phyloP scores from a whole-genome alignment of 2,797 vertebrate genomes.

The Diplodus puntazzo region DNA sequence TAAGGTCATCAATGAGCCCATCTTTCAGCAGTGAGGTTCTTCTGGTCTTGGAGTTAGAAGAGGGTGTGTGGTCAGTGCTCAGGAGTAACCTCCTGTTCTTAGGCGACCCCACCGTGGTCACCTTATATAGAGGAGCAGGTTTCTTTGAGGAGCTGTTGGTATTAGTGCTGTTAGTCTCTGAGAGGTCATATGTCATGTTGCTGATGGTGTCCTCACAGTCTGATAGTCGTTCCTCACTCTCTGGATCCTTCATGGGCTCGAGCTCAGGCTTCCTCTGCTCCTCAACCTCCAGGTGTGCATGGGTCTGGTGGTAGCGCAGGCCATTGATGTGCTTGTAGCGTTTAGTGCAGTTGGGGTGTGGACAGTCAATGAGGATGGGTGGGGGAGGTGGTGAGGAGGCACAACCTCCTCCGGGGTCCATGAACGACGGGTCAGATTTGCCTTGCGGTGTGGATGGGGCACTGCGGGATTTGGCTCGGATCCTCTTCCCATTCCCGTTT shows the following conservation, averaged over 20 bases:
- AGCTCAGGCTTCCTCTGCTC: constrained; percentile 91
- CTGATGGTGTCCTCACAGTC: constrained; percentile 93
- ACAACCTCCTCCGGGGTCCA: constrained; percentile 92
- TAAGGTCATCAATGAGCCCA: constrained; percentile 90
- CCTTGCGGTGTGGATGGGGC: constrained; percentile 96
- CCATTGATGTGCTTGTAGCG: constrained; percentile 99
- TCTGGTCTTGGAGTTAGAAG: constrained; percentile 88
- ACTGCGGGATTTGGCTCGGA: constrained; percentile 96
- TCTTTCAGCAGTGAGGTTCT: constrained; percentile 94
- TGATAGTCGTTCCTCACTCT: constrained; percentile 93
- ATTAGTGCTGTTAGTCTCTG: constrained; percentile 84
- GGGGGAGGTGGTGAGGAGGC: constrained; percentile 88
- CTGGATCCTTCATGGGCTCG: constrained; percentile 90
- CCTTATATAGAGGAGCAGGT: constrained; percentile 88
- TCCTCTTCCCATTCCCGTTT: constrained; percentile 92
- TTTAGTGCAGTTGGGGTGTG: constrained; percentile 99
- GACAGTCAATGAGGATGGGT: constrained; percentile 98
- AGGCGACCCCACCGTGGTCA: constrained; percentile 90
- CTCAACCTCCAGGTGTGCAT: constrained; percentile 93
- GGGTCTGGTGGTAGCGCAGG: constrained; percentile 97
- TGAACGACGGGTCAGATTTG: constrained; percentile 92
- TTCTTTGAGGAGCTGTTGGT: constrained; percentile 88
- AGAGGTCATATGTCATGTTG: constrained; percentile 90
- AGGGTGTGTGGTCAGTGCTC: constrained; percentile 88
- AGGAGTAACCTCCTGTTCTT: constrained; percentile 92